Percentiles rank a stretch among this genome's conserved stretches.
phyloP scores from a whole-genome alignment of 1,140 invertebrate genomes.

The Apis dorsata region DNA sequence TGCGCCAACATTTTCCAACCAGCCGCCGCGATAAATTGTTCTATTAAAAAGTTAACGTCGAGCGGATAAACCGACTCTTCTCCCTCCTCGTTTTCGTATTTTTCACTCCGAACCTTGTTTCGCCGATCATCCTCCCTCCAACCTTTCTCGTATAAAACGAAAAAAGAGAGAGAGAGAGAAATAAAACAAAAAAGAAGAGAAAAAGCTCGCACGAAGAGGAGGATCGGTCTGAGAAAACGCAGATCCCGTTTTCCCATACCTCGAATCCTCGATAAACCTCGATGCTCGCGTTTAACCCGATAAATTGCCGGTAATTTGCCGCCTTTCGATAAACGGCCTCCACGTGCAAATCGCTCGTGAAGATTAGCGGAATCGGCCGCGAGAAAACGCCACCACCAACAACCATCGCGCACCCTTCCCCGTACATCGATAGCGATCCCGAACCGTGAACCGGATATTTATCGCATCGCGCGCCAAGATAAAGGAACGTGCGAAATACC shows the following conservation, averaged over 20 bases:
- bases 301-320: neutral
- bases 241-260: no score
- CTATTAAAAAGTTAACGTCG: conserved; percentile 57
- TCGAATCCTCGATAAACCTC: neutral
- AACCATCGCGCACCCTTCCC: neutral
- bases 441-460: neutral
- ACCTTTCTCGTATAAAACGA: neutral
- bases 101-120: neutral
- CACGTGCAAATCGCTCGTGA: conserved; percentile 13
- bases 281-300: neutral
- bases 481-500: conserved; percentile 67
- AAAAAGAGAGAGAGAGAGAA: no score
- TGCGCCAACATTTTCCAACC: conserved; percentile 50
- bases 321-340: conserved; percentile 5
- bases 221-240: no score
- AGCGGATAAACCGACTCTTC: neutral
- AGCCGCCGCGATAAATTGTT: conserved; percentile 58
- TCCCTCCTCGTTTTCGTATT: neutral
- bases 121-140: no score
- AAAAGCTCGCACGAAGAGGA: no score
- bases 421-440: neutral
- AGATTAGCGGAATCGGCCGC: neutral
- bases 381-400: neutral
- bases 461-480: conserved; percentile 52
- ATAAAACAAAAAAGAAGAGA: no score